Evolutionary conservation across 2,113 vertebrate species (phyloP).

Genomic region (Mystacornis crossleyi): DNA sequence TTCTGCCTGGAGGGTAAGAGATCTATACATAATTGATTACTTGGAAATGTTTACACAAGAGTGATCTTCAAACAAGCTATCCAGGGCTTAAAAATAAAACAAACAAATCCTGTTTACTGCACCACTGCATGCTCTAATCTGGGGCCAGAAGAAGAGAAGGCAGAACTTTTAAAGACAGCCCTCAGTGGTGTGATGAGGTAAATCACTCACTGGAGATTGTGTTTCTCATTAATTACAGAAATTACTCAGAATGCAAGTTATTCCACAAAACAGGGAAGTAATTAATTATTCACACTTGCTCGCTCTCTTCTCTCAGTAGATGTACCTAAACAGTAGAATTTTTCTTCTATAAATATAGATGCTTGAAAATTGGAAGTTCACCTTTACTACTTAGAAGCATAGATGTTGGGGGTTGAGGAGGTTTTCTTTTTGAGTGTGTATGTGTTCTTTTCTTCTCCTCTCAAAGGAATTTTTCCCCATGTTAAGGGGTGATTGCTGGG

Average conservation of each 20-base stretch:
- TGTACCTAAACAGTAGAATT: not conserved
- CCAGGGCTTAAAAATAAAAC: not conserved
- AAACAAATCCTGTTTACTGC: not conserved
- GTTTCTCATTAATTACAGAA: not conserved
- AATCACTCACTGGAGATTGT: not conserved
- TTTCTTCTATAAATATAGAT: not conserved
- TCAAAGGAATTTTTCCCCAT: too few relatives aligned
- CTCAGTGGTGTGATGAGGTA: not conserved
- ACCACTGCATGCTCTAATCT: not conserved
- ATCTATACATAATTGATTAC: not conserved
- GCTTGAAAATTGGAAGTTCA: not conserved
- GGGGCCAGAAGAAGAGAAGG: not conserved
- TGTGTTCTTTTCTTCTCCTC: too few relatives aligned
- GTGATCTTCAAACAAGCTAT: not conserved
- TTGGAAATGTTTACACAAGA: not conserved
- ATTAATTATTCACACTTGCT: not conserved
- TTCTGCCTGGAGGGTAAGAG: not conserved
- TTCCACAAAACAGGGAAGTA: not conserved
- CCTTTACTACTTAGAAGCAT: not conserved
- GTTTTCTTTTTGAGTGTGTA: too few relatives aligned
- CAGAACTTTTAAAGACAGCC: not conserved
- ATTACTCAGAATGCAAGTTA: not conserved
- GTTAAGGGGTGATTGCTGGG: too few relatives aligned
- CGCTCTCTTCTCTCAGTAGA: not conserved
- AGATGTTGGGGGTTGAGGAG: too few relatives aligned